These are phyloP conservation scores for Anoplolepis gracilipes DNA, from an alignment of 1,140 invertebrate species.

Conservation along the genomic window DNA sequence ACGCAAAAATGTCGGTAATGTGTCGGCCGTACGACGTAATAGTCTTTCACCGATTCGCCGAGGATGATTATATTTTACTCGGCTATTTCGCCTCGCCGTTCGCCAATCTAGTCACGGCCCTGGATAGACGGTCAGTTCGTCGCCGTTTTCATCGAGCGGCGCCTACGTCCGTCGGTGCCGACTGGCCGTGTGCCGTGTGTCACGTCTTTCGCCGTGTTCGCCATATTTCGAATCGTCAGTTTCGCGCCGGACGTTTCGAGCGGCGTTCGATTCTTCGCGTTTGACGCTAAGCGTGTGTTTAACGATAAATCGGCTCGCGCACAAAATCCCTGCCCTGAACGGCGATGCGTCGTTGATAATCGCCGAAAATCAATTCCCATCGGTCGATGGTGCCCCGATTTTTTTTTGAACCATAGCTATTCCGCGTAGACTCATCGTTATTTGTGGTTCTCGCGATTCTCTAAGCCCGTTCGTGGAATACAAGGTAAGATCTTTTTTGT, in stretches of 20 bases:
- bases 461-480: background rate
- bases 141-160: constrained; percentile 60
- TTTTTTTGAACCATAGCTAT: too few species aligned
- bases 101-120: constrained; percentile 13
- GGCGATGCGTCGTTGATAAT: background rate
- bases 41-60: background rate
- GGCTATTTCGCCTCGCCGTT: background rate
- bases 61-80: background rate
- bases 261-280: constrained; percentile 3
- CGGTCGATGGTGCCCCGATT: background rate
- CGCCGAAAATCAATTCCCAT: background rate
- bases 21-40: background rate
- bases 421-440: too few species aligned
- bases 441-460: background rate
- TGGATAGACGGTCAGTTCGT: constrained; percentile 10
- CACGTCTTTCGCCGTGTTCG: constrained; percentile 32
- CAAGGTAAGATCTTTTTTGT: background rate
- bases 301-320: constrained; percentile 1
- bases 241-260: constrained; percentile 67
- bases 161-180: constrained; percentile 32
- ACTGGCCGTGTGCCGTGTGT: background rate
- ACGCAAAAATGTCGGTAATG: too few species aligned
- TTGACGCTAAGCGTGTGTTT: background rate
- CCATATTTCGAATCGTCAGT: constrained; percentile 74
- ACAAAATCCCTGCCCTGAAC: background rate